Conservation (phyloP, 2,113 vertebrate genomes). For the Ammodytes marinus region DNA sequence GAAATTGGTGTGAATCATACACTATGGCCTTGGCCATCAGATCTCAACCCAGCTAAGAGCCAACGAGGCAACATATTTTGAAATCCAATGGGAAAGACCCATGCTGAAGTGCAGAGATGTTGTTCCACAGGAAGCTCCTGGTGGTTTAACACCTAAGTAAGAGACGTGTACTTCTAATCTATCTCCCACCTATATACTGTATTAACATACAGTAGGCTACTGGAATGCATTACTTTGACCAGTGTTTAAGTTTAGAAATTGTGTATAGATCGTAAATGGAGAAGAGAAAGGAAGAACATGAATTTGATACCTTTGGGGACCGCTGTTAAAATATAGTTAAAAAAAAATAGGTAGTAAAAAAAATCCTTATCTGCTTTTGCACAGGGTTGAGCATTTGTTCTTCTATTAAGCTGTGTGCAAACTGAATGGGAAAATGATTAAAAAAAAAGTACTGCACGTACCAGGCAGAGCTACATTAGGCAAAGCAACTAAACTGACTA, state of each 20-base stretch:
- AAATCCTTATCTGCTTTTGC: not conserved
- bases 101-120: not conserved
- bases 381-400: not conserved
- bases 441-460: slow-evolving; percentile 27
- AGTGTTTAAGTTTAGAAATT: not conserved
- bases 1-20: not conserved
- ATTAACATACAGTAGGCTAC: not conserved
- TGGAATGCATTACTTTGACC: not conserved
- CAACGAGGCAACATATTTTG: not conserved
- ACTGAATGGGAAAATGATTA: slow-evolving; percentile 11
- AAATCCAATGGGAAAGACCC: not conserved
- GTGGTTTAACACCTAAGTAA: not conserved
- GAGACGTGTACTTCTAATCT: not conserved
- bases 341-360: not conserved
- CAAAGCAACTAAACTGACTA: slow-evolving; percentile 2
- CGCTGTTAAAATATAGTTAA: not conserved
- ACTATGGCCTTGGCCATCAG: not conserved
- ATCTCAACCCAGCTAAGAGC: not conserved
- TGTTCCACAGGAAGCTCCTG: not conserved
- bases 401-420: not conserved
- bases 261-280: not conserved
- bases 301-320: not conserved
- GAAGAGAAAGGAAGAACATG: slow-evolving; percentile 6
- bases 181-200: not conserved
- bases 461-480: not conserved